Evolutionary conservation across 1,140 invertebrate species (phyloP).

Genomic region (Physella acuta): DNA sequence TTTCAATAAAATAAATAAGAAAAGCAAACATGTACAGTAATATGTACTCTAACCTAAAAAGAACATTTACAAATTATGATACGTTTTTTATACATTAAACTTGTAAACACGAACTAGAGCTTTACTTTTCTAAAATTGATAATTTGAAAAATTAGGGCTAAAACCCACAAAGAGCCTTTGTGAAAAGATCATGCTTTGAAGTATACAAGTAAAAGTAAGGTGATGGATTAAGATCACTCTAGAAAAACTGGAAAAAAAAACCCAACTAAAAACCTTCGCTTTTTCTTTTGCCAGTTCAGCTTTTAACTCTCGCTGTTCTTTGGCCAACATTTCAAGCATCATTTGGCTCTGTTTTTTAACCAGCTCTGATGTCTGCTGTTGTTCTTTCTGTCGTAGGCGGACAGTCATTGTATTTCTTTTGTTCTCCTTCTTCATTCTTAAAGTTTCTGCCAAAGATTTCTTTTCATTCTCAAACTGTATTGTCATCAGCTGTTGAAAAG

Average conservation of each 20-base stretch:
- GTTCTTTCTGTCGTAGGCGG: conserved; percentile 53
- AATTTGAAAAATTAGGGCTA: no score
- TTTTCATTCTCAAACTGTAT: conserved; percentile 57
- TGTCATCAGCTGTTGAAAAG: conserved; percentile 44
- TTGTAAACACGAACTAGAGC: no score
- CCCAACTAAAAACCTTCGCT: conserved; percentile 19
- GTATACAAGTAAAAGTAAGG: conserved; percentile 9
- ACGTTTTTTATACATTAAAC: no score
- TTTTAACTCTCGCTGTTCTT: conserved; percentile 54
- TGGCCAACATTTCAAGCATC: conserved; percentile 56
- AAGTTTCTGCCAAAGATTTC: conserved; percentile 51
- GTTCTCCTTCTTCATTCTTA: conserved; percentile 51
- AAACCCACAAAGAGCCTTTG: conserved; percentile 13
- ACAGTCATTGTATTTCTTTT: conserved; percentile 54
- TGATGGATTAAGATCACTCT: not conserved
- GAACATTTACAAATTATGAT: no score
- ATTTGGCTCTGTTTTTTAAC: conserved; percentile 56
- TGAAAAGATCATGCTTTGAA: conserved; percentile 8
- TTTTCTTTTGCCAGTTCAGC: conserved; percentile 47
- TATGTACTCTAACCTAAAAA: no score
- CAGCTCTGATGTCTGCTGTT: conserved; percentile 50
- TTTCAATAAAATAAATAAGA: no score
- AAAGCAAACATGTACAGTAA: no score
- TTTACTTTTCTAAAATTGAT: no score
- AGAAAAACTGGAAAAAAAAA: conserved; percentile 12